Conservation (phyloP, 2,113 vertebrate species). For the Pseudopodoces humilis region DNA sequence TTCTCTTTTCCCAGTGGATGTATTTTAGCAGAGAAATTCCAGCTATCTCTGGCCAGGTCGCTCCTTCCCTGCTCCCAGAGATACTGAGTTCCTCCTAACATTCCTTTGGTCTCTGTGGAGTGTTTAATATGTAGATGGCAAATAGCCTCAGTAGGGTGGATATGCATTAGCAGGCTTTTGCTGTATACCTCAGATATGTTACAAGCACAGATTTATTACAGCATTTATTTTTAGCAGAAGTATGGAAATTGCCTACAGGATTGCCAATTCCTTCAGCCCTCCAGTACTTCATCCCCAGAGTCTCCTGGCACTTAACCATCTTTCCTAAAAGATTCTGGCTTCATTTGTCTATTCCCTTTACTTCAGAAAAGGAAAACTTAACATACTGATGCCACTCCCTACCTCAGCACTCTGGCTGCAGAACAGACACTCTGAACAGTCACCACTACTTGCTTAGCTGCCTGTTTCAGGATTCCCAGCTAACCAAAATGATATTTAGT, state of each 20-base stretch:
- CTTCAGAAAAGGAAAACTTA: conserved; percentile 56
- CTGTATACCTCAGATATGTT: not conserved
- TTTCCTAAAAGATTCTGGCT: conserved; percentile 64
- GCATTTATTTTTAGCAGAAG: conserved; percentile 52
- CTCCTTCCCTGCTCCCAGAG: not conserved
- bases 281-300: not conserved
- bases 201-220: not conserved
- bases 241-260: not conserved
- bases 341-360: conserved; percentile 27
- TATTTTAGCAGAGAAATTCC: conserved; percentile 3
- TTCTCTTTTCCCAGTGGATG: not conserved
- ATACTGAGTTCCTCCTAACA: not conserved
- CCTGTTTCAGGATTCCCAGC: not conserved
- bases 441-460: not conserved
- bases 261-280: conserved; percentile 31
- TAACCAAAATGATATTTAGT: not conserved
- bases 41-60: not conserved
- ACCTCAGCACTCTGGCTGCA: conserved; percentile 31
- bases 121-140: not conserved
- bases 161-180: not conserved
- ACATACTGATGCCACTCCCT: conserved; percentile 44
- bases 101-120: not conserved
- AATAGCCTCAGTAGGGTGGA: not conserved
- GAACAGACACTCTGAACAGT: not conserved
- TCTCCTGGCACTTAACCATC: conserved; percentile 51